phyloP scores from a whole-genome alignment of 2,888 invertebrate species.

The Leptopterna dolabrata region DNA sequence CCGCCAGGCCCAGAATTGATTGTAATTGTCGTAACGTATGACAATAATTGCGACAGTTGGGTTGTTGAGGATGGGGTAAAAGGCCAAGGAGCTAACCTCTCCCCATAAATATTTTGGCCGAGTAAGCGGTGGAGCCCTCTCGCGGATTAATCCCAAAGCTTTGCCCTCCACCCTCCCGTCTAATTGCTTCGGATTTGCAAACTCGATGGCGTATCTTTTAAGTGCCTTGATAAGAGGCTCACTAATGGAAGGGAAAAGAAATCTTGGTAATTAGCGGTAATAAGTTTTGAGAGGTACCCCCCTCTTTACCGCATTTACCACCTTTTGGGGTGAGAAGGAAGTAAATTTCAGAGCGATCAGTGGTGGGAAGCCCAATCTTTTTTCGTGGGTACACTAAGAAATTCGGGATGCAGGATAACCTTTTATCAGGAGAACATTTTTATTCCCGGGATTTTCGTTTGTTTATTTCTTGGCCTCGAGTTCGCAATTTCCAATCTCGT shows the following conservation, averaged over 20 bases:
- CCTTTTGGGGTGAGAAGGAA: neutral
- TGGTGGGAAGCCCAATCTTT: neutral
- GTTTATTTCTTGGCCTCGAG: neutral
- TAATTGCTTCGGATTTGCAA: constrained; percentile 56
- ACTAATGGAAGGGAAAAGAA: constrained; percentile 53
- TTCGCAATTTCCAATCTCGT: neutral
- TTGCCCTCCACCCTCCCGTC: neutral
- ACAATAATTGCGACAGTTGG: constrained; percentile 39
- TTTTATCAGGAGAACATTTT: neutral
- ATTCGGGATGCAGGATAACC: neutral
- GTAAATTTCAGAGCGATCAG: constrained; percentile 23
- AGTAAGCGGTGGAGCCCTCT: constrained; percentile 24
- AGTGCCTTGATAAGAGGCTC: constrained; percentile 44
- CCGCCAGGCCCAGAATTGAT: constrained; percentile 35
- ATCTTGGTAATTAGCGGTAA: constrained; percentile 53
- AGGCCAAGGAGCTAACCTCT: constrained; percentile 39
- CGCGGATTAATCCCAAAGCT: constrained; percentile 41
- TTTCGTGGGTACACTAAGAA: neutral
- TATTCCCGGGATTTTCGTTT: neutral
- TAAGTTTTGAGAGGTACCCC: constrained; percentile 48
- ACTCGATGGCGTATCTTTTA: constrained; percentile 50
- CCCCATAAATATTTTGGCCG: constrained; percentile 30
- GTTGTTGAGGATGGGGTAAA: neutral
- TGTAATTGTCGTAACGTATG: constrained; percentile 51
- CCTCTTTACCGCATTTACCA: neutral